Evolutionary conservation across 2,797 vertebrate species (phyloP), one percentile per base, ranked within the genome.

Genomic region (Sebastolobus alascanus): DNA sequence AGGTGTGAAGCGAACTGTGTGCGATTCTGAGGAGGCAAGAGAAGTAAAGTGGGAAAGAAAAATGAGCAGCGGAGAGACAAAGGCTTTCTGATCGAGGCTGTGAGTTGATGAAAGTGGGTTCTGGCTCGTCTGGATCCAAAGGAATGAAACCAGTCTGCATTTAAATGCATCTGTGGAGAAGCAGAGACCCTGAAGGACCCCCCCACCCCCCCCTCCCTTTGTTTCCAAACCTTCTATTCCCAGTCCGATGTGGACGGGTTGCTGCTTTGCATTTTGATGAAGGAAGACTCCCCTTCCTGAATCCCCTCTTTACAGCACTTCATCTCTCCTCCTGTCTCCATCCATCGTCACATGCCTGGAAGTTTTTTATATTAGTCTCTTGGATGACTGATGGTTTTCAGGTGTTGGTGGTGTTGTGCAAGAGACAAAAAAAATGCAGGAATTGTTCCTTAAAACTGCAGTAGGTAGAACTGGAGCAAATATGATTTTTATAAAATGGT

Each of bases 211-310:
- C 46, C 7, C 18, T 7, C 20, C 20, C 38, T 73, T 77, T 83
- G 84, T 84, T 90, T 82, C 76, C 82, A 87, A 82, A 80, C 54
- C 79, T 79, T 73, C 55, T 72, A 79, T 80, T 90, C 83, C 86
- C 85, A 76, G 69, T 80, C 54, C 73, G 79, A 64, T 83, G 46
- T 77, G 79, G 82, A 84, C 46, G 80, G 9, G 35, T 52, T 73
- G 76, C 73, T 75, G 76, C 87, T 85, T 84, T 91, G 87, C 90
- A 91, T 93, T 82, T 78, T 73, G 81, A 92, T 90, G 56, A 87
- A 46, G 66, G 56, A 72, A 87, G 84, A 87, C 35, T 58, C 43
- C 63, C 11, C 14, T 63, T 76, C 38, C 55, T 6, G 10, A 79
- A 66, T 87, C 66, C 38, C 68, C 12, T 46, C 56, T 80, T 71